Evolutionary conservation across 2,797 vertebrate genomes (phyloP).

Genomic region (Psittacula echo): DNA sequence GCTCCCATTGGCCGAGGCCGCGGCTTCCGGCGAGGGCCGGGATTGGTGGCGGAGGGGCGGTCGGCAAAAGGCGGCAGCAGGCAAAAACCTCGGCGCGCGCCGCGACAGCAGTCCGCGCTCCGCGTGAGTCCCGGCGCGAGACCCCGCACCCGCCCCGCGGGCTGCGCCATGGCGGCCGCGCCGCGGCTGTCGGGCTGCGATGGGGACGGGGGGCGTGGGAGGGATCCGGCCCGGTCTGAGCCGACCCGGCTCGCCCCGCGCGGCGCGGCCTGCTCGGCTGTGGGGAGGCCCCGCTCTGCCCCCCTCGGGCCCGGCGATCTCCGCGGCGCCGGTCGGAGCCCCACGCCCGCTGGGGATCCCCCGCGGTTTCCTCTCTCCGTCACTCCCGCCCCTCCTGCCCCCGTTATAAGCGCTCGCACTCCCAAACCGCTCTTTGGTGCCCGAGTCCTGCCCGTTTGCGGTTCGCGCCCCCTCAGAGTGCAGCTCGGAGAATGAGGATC

Average conservation of each 20-base stretch:
- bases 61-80: slow-evolving; percentile 40
- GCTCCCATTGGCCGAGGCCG: not conserved
- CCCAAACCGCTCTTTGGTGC: not conserved
- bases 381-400: not conserved
- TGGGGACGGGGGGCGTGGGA: no score
- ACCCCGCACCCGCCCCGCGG: not conserved
- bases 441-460: not conserved
- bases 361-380: not conserved
- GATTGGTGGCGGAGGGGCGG: slow-evolving; percentile 16
- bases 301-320: not conserved
- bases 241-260: no score
- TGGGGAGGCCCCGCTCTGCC: not conserved
- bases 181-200: no score
- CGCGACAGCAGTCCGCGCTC: no score
- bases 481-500: not conserved
- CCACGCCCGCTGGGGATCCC: not conserved
- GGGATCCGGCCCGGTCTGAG: no score
- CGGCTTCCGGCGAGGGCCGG: not conserved
- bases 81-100: not conserved
- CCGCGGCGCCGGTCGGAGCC: not conserved
- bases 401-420: not conserved
- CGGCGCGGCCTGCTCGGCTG: not conserved
- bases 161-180: not conserved
- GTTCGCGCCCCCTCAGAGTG: not conserved
- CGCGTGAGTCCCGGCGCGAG: not conserved